Evolutionary conservation across 2,797 vertebrate genomes (phyloP), one percentile per base, ranked within the genome.

Genomic region (Cuniculus paca): DNA sequence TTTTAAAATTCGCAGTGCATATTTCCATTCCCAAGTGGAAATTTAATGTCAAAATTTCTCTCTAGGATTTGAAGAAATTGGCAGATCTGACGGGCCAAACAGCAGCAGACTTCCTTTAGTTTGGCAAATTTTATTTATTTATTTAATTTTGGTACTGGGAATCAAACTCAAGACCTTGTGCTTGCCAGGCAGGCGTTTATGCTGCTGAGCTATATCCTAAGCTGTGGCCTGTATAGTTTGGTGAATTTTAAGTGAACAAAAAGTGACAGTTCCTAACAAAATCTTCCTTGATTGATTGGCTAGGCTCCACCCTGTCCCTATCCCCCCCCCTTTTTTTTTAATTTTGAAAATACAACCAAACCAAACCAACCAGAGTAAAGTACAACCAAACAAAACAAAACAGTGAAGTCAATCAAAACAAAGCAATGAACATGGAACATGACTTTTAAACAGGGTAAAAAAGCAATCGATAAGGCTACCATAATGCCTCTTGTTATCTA

Each of bases 1-100:
- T 90, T 88, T 97, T 93, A 74, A 93, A 54, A 20, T 95, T 85
- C 60, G 85, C 72, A 26, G 65, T 90, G 58, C 85, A 65, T 54
- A 88, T 54, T 52, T 77, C 8, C 31, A 42, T 92, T 72, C 92
- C 34, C 54, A 92, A 88, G 16, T 81, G 79, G 31, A 13, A 20
- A 60, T 96, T 90, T 81, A 75, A 63, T 92, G 31, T 83, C 77
- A 65, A 95, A 61, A 42, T 58, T 78, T 10, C 4, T 91, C 63
- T 39, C n/a, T 13, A 14, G n/a, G 20, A 60, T 80, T 84, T 74
- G 36, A 90, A 95, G 54, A 80, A 65, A 36, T 8, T 42, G n/a
- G 48, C 45, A 77, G 42, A 68, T 60, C 56, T 61, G 79, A 65
- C 54, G 60, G 36, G 42, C 4, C 7, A 48, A 20, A 63, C n/a